Evolutionary conservation across 1,140 invertebrate genomes (phyloP).

Genomic region (Scylla paramamosain): DNA sequence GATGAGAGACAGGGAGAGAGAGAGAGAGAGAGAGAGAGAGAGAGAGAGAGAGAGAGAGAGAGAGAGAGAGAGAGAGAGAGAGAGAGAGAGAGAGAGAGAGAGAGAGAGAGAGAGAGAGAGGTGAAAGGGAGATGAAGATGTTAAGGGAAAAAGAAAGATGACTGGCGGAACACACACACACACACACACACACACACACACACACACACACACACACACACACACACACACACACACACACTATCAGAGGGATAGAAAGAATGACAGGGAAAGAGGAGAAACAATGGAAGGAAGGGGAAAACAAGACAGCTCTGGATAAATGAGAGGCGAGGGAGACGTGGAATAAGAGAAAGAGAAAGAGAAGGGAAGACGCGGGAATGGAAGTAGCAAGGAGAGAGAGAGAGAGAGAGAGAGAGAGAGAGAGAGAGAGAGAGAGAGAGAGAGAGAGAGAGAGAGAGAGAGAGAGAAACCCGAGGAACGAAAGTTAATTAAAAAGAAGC

Average conservation of each 20-base stretch:
- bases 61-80: slow-evolving; percentile 20
- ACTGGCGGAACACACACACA: background rate
- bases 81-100: background rate
- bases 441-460: background rate
- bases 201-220: slow-evolving; percentile 20
- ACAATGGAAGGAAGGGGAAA: slow-evolving; percentile 11
- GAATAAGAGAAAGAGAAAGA: background rate
- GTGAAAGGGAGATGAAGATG: background rate
- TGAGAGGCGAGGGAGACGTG: background rate
- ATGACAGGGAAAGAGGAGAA: background rate
- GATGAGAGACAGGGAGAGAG: background rate
- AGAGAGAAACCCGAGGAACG: background rate
- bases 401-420: background rate
- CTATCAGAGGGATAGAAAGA: background rate
- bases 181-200: slow-evolving; percentile 20
- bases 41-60: background rate
- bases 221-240: slow-evolving; percentile 20
- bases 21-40: background rate
- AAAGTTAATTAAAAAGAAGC: background rate
- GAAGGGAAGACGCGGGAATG: no score
- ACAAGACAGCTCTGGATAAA: slow-evolving; percentile 8
- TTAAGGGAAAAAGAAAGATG: background rate
- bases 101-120: background rate
- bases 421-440: background rate
- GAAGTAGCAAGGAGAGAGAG: background rate